phyloP scores from a whole-genome alignment of 2,888 invertebrate species.

The Mythimna vitellina region DNA sequence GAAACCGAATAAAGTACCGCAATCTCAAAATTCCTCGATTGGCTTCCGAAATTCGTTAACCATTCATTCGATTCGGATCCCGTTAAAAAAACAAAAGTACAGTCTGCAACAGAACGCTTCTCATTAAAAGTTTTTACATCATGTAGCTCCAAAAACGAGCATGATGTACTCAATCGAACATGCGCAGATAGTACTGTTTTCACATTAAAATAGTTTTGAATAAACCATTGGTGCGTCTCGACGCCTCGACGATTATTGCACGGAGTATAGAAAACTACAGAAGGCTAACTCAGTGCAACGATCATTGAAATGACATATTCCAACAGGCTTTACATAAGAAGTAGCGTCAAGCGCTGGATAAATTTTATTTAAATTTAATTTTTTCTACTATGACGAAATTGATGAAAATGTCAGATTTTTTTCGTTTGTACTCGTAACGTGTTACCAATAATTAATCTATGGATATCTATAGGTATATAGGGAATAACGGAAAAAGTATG shows the following conservation, averaged over 20 bases:
- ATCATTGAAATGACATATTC: not conserved
- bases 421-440: not conserved
- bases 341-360: too few species aligned
- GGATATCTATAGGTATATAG: too few species aligned
- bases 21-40: constrained; percentile 19
- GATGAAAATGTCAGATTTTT: not conserved
- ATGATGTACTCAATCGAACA: constrained; percentile 49
- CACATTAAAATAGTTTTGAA: constrained; percentile 54
- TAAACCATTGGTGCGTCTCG: constrained; percentile 59
- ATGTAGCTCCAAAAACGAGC: constrained; percentile 45
- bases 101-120: constrained; percentile 24
- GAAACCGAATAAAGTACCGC: constrained; percentile 7
- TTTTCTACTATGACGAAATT: not conserved
- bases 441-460: too few species aligned
- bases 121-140: constrained; percentile 58
- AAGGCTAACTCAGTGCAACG: constrained; percentile 18
- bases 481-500: too few species aligned
- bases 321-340: not conserved
- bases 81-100: constrained; percentile 21
- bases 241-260: constrained; percentile 11
- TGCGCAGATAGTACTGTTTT: constrained; percentile 30
- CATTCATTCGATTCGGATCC: constrained; percentile 23
- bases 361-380: too few species aligned
- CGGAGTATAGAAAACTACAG: not conserved
- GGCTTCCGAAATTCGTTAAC: constrained; percentile 31